Base-by-base conservation (phyloP, 2,888 invertebrate species). In the Trichogramma dendrolimi region DNA sequence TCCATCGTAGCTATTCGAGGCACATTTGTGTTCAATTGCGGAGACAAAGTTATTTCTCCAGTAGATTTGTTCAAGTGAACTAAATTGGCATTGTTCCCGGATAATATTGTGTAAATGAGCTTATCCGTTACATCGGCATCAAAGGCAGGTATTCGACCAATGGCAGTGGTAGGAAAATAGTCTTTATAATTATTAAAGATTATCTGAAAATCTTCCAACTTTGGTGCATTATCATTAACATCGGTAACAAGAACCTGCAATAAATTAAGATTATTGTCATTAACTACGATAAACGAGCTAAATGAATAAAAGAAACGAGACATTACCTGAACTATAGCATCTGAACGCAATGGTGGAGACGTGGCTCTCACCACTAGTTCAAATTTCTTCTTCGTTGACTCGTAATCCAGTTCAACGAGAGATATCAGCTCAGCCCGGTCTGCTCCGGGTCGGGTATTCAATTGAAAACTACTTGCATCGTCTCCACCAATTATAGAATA, bases 131-230 rank as follows among this genome's bases (percentile, higher is more conserved):
- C 94, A 81, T 97, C 97, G 8, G 95, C 96, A 79, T 98, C 97
- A 73, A 87, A 89, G 0, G 96, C 97, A 0, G 97, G 97, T 43
- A 97, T 91, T 61, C 87, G 84, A 0, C 96, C 96, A 71, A 97
- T 92, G 0, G 92, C 87, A 1, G 91, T 91, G n/a, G 90, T 89
- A 0, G 96, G 96, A 75, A 97, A 97, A 73, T 92, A 91, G 72
- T 95, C 92, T 69, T 90, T 89, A 78, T 91, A 97, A 74, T 97
- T 97, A 80, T 97, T 97, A 80, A 97, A 94, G 56, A 98, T 89
- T 0, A 98, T 89, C 72, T 89, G 87, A 73, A 98, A 98, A 75
- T 98, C 95, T 70, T 92, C 89, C 71, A 98, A 81, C 69, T 90
- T 83, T 0, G 98, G 98, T 0, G 92, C 91, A 75, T 98, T 97